Conservation (phyloP, 2,888 invertebrate genomes). For the Ennomos erosarius region DNA sequence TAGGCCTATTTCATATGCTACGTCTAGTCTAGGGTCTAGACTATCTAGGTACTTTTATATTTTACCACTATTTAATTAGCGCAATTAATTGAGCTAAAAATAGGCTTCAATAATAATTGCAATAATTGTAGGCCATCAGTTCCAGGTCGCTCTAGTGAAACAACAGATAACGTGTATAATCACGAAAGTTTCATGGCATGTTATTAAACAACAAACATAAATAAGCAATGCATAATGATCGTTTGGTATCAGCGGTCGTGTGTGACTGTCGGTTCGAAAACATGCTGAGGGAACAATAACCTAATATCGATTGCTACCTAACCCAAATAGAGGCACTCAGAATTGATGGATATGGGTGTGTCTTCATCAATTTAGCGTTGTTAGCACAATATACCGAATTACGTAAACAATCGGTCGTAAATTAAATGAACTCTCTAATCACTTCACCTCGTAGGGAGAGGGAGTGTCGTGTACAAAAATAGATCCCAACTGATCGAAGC, state of each 20-base stretch:
- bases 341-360: constrained; percentile 39
- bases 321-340: constrained; percentile 37
- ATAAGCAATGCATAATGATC: constrained; percentile 13
- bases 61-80: too few relatives aligned
- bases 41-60: too few relatives aligned
- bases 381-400: constrained; percentile 31
- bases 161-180: constrained; percentile 14
- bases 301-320: constrained; percentile 36
- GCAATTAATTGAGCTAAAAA: neutral
- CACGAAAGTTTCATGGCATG: constrained; percentile 4
- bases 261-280: constrained; percentile 25
- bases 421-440: constrained; percentile 14
- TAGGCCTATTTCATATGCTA: too few relatives aligned
- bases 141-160: neutral
- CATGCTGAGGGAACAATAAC: constrained; percentile 30
- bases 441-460: constrained; percentile 1
- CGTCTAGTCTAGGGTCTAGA: too few relatives aligned
- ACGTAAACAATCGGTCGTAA: constrained; percentile 17
- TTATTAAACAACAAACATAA: constrained; percentile 6
- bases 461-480: neutral
- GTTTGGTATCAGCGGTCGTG: constrained; percentile 4
- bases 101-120: constrained; percentile 1
- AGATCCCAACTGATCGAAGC: neutral
- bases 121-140: neutral
- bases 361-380: constrained; percentile 37